These are phyloP conservation scores for Darevskia mixta DNA, from an alignment of 2,797 vertebrate genomes.

Conservation along the genomic window DNA sequence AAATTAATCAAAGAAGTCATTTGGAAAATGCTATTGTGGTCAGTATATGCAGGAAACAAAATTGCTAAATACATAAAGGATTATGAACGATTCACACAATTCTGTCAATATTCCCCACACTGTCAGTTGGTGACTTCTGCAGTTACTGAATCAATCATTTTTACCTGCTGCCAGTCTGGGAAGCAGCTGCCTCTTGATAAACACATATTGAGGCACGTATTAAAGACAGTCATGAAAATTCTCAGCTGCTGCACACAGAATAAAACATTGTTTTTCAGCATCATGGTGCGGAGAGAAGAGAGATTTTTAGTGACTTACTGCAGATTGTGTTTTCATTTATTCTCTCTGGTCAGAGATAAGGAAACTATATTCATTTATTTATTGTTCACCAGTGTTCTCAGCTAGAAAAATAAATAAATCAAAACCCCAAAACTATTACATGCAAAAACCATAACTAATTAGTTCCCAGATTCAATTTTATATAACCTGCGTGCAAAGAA, in stretches of 20 bases:
- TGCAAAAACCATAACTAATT: background rate
- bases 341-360: background rate
- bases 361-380: background rate
- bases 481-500: background rate
- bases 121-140: background rate
- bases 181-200: constrained; percentile 8
- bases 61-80: background rate
- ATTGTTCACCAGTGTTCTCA: background rate
- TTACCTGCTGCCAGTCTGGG: background rate
- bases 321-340: constrained; percentile 3
- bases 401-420: background rate
- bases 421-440: background rate
- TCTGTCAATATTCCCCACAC: constrained; percentile 1
- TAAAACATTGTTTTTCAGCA: background rate
- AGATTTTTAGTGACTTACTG: background rate
- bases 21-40: background rate
- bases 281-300: background rate
- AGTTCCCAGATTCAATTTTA: constrained; percentile 12
- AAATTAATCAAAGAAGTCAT: background rate
- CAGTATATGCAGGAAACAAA: no score
- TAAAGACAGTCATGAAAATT: background rate
- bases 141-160: constrained; percentile 3
- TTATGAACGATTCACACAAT: background rate
- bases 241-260: background rate
- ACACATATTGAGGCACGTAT: background rate